phyloP scores from a whole-genome alignment of 2,113 vertebrate genomes.

The Theristicus caerulescens region DNA sequence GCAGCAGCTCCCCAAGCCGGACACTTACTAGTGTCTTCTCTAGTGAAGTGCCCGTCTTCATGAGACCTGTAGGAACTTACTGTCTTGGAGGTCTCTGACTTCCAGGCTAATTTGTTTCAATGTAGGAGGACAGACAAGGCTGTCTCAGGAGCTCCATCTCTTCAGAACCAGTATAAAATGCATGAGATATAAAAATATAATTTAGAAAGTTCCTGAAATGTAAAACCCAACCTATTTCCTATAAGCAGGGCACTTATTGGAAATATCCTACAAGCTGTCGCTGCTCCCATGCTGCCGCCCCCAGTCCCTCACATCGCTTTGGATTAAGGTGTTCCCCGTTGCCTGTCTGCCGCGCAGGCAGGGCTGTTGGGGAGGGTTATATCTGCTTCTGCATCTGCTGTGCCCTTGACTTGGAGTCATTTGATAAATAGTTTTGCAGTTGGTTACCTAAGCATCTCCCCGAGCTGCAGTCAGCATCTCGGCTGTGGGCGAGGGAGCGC shows the following conservation, averaged over 20 bases:
- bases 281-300: background rate
- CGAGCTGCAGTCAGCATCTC: slow-evolving; percentile 9
- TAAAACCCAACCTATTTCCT: background rate
- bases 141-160: background rate
- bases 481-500: background rate
- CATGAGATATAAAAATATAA: background rate
- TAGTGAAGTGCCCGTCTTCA: background rate
- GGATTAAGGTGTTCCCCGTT: background rate
- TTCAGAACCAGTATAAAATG: background rate
- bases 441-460: slow-evolving; percentile 27
- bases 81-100: background rate
- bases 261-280: background rate
- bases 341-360: background rate
- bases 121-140: background rate
- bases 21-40: background rate
- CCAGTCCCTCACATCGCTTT: background rate
- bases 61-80: background rate
- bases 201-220: background rate
- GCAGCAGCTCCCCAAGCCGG: background rate
- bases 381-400: background rate
- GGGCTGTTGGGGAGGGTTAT: background rate
- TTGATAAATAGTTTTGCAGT: slow-evolving; percentile 38
- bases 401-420: background rate
- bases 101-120: background rate
- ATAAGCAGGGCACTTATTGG: background rate